phyloP scores from a whole-genome alignment of 2,113 vertebrate species.

The Planiliza haematocheilus region DNA sequence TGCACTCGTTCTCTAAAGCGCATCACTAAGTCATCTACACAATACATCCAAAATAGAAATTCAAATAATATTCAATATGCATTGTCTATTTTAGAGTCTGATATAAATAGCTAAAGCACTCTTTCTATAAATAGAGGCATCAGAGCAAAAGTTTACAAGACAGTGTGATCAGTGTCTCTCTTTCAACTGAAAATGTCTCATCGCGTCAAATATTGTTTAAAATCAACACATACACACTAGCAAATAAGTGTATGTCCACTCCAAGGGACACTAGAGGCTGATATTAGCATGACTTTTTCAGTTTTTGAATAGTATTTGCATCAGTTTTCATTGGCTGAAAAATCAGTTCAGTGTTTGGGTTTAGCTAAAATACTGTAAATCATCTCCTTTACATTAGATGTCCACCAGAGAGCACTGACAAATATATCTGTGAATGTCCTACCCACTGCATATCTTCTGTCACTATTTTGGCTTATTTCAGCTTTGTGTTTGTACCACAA shows the following conservation, averaged over 20 bases:
- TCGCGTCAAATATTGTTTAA: no score
- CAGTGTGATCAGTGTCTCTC: no score
- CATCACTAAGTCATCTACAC: neutral
- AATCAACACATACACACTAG: no score
- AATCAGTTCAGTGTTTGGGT: no score
- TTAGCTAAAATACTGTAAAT: no score
- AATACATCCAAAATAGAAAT: neutral
- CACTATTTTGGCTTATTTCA: neutral
- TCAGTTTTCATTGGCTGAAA: no score
- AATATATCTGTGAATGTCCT: neutral
- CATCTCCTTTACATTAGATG: neutral
- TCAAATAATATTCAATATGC: neutral
- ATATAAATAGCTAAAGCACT: neutral
- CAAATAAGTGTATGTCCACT: no score
- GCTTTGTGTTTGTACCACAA: neutral
- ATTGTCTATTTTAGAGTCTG: neutral
- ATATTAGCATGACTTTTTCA: no score
- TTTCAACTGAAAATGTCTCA: no score
- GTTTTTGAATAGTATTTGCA: no score
- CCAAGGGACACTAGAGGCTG: no score
- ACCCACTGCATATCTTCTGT: neutral
- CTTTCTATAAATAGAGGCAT: neutral
- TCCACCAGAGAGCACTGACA: constrained; percentile 32
- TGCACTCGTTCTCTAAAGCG: neutral
- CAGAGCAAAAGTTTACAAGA: neutral